Evolutionary conservation across 2,888 invertebrate species (phyloP), one percentile per base, ranked within the genome.

Genomic region (Pachycephus smyrnensis): DNA sequence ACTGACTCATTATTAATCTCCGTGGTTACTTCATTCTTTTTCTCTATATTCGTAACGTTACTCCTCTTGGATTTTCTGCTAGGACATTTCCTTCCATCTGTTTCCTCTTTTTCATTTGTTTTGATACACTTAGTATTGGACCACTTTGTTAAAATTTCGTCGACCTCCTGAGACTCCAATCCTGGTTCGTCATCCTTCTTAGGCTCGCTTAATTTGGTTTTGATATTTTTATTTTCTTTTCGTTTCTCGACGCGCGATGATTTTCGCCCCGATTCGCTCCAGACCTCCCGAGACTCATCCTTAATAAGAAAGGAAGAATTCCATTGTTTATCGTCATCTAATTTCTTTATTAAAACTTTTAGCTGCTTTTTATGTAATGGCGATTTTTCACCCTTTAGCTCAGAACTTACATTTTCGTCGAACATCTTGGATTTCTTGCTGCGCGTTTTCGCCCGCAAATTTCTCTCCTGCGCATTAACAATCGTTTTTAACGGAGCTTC

Each of bases 401-500:
- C 73, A 40, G 12, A 69, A 73, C 11, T 73, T 76, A 12, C 75
- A 69, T 68, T 55, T 80, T 76, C 40, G 76, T 75, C 15, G 55
- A 55, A 12, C n/a, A 1, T 23, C 74, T 74, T 74, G 11, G 9
- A 12, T 23, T 30, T 80, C 76, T 32, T 77, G 73, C 33, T 78
- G 55, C 55, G 55, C 23, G 6, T 55, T 55, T 55, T 55, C 55
- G 23, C 55, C 55, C 55, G 55, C 55, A 15, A 23, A 55, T 23
- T 55, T 55, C 55, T 55, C 23, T 55, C 55, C 55, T 55, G 55
- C 23, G 55, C 55, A 23, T 55, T 55, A 55, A 55, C 23, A 23
- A 55, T 9, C 55, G 55, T 55, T 55, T 6, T 55, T 40, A 75
- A 77, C 11, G 76, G 32, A 75, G 77, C 76, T 68, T 73, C 77